Evolutionary conservation across 1,140 invertebrate species (phyloP).

Genomic region (Atta texana): DNA sequence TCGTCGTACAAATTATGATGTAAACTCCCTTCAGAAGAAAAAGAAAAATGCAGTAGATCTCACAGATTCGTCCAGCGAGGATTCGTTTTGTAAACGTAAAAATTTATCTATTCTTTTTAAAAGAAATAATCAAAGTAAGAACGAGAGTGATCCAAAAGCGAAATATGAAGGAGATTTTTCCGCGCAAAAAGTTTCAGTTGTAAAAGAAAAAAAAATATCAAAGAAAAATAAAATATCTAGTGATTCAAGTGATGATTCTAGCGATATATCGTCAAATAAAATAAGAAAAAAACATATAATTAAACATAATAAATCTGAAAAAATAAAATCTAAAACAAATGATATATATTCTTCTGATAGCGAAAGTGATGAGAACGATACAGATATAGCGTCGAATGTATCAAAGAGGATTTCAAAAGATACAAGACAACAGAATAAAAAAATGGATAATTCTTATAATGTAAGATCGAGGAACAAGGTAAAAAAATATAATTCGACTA

Average conservation of each 20-base stretch:
- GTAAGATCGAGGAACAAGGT: background rate
- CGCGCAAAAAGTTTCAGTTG: background rate
- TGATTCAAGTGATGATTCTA: constrained; percentile 38
- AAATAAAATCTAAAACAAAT: background rate
- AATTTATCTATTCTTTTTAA: background rate
- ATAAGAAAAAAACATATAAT: background rate
- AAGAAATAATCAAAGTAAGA: background rate
- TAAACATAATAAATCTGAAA: background rate
- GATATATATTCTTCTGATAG: background rate
- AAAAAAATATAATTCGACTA: constrained; percentile 3
- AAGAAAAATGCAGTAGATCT: background rate
- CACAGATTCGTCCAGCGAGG: constrained; percentile 7
- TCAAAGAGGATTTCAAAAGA: background rate
- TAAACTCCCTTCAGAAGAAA: background rate
- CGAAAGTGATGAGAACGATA: background rate
- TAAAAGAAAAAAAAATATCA: background rate
- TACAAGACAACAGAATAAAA: background rate
- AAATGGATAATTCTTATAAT: background rate
- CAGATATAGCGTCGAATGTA: background rate
- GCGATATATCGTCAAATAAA: background rate
- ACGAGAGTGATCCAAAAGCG: background rate
- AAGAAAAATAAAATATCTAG: background rate
- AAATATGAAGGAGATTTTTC: background rate
- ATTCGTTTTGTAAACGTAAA: background rate
- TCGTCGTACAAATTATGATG: background rate